Conservation (phyloP, 2,888 invertebrate genomes). For the Drosophila buzzatii region DNA sequence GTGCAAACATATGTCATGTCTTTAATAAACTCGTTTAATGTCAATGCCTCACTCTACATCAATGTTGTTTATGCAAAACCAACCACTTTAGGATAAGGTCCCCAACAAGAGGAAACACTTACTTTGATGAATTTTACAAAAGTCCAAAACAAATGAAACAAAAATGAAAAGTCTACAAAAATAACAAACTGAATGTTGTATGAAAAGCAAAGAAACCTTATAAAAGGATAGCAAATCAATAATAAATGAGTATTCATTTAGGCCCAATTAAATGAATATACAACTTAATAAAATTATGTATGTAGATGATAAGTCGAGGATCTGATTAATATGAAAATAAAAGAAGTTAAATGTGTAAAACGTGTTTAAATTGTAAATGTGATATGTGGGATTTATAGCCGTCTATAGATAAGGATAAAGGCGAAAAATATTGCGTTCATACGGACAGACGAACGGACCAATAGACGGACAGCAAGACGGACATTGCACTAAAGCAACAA, state of each 20-base stretch:
- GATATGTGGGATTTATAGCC: not conserved
- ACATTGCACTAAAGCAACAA: too few relatives aligned
- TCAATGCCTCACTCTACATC: conserved; percentile 67
- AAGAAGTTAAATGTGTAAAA: conserved; percentile 71
- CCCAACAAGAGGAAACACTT: conserved; percentile 26
- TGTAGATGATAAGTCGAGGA: conserved; percentile 66
- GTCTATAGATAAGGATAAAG: too few relatives aligned
- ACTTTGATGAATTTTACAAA: conserved; percentile 80
- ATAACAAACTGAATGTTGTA: conserved; percentile 34
- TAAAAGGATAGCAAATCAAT: conserved; percentile 54
- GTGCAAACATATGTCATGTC: conserved; percentile 59
- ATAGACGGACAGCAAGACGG: too few relatives aligned
- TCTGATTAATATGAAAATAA: conserved; percentile 72
- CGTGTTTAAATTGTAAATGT: not conserved
- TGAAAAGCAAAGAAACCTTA: conserved; percentile 5
- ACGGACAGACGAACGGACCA: too few relatives aligned
- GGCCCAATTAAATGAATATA: conserved; percentile 64
- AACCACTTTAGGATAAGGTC: conserved; percentile 48
- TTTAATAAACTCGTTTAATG: conserved; percentile 65
- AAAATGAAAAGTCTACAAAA: conserved; percentile 18
- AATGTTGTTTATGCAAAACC: conserved; percentile 74
- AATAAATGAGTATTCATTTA: conserved; percentile 66
- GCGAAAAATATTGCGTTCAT: too few relatives aligned
- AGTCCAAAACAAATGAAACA: conserved; percentile 73
- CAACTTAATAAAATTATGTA: conserved; percentile 24